A percentile compares a stretch with the other conserved stretches of the same genome.
phyloP scores from a whole-genome alignment of 2,113 vertebrate genomes.

The Neogobius melanostomus region DNA sequence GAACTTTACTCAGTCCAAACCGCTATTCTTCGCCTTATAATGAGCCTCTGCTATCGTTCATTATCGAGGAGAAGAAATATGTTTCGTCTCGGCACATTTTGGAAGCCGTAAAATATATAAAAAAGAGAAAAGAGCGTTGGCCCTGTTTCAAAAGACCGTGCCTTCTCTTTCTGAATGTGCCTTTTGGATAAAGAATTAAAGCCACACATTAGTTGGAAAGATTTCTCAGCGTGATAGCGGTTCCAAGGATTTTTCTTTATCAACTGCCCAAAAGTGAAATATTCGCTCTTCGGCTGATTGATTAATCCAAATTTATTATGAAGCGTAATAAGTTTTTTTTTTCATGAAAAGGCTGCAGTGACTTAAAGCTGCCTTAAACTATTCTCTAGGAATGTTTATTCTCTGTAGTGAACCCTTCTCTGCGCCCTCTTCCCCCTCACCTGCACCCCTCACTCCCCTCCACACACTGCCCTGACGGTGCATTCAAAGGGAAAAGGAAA shows the following conservation, averaged over 20 bases:
- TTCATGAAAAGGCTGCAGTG: too few relatives aligned
- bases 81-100: conserved; percentile 18
- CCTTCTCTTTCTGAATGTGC: not conserved
- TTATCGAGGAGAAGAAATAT: conserved; percentile 14
- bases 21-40: conserved; percentile 33
- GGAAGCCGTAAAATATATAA: not conserved
- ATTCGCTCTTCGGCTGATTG: not conserved
- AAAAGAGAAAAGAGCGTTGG: not conserved
- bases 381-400: too few relatives aligned
- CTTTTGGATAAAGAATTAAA: not conserved
- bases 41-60: conserved; percentile 18
- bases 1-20: conserved; percentile 36
- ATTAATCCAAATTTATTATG: not conserved
- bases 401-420: too few relatives aligned
- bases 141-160: not conserved
- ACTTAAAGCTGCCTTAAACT: too few relatives aligned
- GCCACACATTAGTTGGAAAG: not conserved
- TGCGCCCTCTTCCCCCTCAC: too few relatives aligned
- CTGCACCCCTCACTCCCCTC: too few relatives aligned
- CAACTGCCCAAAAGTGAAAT: not conserved
- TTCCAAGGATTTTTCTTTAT: not conserved
- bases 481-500: too few relatives aligned
- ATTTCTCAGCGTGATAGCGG: not conserved
- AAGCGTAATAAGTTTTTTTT: too few relatives aligned
- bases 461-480: too few relatives aligned